Base-by-base conservation (phyloP, 2,888 invertebrate species). In the Stratiomys singularior region DNA sequence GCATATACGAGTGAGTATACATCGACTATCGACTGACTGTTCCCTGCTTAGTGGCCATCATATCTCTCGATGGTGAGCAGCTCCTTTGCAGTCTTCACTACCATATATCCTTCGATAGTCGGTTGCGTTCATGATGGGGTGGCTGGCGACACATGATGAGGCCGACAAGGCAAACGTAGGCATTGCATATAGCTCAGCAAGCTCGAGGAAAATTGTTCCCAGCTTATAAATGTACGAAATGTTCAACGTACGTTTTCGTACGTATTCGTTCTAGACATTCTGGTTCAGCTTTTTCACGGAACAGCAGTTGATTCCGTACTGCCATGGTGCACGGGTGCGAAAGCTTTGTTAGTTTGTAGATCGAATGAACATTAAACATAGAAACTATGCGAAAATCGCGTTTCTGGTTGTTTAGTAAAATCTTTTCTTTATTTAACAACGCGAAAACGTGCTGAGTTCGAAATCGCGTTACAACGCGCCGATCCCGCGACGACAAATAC, bases 241-340 rank as follows among this genome's bases (percentile, higher is more conserved):
- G 9, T 9, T 7, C 7, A 18, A 52, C 52, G 52, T 52, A 52
- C n/a, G 52, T 18, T 52, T 52, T 60, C 25, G 60, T 25, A 15
- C 9, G 37, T 37, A 37, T 5, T 37, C 37, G 37, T 9, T 64
- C 13, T 64, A 28, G 47, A 69, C 28, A 23, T 66, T 66, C 37
- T 30, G 25, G 69, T 69, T 66, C 37, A 69, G 72, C 72, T 72
- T 72, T 71, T 72, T 30, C 58, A 56, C 56, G 30, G 72, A 56
- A 56, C 58, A 76, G 27, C 76, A 77, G 76, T 77, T 77, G 66
- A 30, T 67, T 77, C 64, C 76, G 76, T 77, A 66, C 66, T 77
- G 76, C 52, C 76, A 77, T 77, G 76, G 76, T 64, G 76, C 64
- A 76, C 76, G 76, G 76, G 64, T 76, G 74, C 56, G 37, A 74